Percentiles rank a stretch among this genome's conserved stretches.
These are phyloP conservation scores for Bostrychus sinensis DNA, from an alignment of 2,113 vertebrate genomes.

Conservation along the genomic window DNA sequence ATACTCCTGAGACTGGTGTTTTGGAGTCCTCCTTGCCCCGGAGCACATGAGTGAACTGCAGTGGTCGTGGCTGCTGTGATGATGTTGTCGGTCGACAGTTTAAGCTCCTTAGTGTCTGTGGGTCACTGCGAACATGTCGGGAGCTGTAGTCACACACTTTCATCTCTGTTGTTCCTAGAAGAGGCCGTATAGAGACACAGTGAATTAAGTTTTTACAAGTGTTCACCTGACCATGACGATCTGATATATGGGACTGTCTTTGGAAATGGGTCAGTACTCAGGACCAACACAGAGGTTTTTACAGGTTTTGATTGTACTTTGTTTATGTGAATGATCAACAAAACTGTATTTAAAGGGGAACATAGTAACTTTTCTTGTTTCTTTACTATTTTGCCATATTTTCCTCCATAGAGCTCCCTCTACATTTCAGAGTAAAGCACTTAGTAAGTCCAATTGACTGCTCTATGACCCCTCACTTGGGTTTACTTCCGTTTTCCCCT, in stretches of 20 bases:
- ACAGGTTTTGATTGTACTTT: no score
- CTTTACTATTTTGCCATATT: no score
- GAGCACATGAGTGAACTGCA: not conserved
- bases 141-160: slow-evolving; percentile 16
- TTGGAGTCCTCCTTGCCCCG: not conserved
- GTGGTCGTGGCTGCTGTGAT: not conserved
- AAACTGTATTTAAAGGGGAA: no score
- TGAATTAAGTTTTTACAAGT: slow-evolving; percentile 21
- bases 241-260: slow-evolving; percentile 6
- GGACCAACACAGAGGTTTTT: not conserved
- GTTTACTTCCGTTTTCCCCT: no score
- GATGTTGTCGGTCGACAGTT: slow-evolving; percentile 14
- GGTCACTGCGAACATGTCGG: slow-evolving; percentile 37
- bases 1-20: not conserved
- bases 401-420: no score
- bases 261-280: not conserved
- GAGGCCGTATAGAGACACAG: slow-evolving; percentile 11
- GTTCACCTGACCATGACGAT: slow-evolving; percentile 14
- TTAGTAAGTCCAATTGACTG: no score
- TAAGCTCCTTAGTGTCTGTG: slow-evolving; percentile 28
- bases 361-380: no score
- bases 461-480: no score
- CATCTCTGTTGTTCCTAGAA: slow-evolving; percentile 4
- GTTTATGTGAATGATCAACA: no score
- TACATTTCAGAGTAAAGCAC: no score